Base-by-base conservation (phyloP, 2,888 invertebrate genomes). In the Smittia aterrima region DNA sequence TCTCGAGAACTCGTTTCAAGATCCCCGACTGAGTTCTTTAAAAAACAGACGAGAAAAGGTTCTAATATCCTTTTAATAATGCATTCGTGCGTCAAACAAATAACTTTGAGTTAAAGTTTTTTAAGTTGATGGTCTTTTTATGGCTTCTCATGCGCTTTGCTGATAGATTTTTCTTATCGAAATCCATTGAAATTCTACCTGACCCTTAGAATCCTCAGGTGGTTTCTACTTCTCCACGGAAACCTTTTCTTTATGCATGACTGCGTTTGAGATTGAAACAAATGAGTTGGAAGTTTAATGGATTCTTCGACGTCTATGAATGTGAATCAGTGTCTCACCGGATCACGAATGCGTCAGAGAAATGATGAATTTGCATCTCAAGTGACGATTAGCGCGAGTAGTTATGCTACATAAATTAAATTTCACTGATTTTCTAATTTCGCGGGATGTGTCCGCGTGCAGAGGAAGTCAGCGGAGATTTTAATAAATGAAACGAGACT, bases 341-440 rank as follows among this genome's bases (percentile, higher is more conserved):
- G 32, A 32, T 32, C 32, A 32, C 32, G 32, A 47, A 47, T 2
- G 47, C 11, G 47, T 47, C 47, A 47, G 47, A 47, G 47, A 47
- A 47, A 47, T 6, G 3, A 2, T 11, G n/a, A 47, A n/a, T 16
- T n/a, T 47, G 11, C 16, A 16, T 16, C 2, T 47, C 4, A 47
- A 16, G 16, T 47, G 47, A 47, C 47, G 47, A 16, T 47, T 11
- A 47, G 11, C 11, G 16, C 11, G n/a, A 47, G 16, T 47, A 38
- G 9, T 7, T 38, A 7, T 38, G 38, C 38, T 9, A 38, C 47
- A 47, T 47, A 47, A 47, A 47, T 47, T 47, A 47, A 47, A n/a
- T 47, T 47, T 47, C 47, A 47, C 47, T 47, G 47, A 47, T 47
- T 47, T 47, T 47, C 47, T 47, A 47, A 11, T 16, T 47, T 47